These are phyloP conservation scores for Pseudachorutes palmiensis DNA, from an alignment of 1,140 invertebrate genomes.

Conservation along the genomic window DNA sequence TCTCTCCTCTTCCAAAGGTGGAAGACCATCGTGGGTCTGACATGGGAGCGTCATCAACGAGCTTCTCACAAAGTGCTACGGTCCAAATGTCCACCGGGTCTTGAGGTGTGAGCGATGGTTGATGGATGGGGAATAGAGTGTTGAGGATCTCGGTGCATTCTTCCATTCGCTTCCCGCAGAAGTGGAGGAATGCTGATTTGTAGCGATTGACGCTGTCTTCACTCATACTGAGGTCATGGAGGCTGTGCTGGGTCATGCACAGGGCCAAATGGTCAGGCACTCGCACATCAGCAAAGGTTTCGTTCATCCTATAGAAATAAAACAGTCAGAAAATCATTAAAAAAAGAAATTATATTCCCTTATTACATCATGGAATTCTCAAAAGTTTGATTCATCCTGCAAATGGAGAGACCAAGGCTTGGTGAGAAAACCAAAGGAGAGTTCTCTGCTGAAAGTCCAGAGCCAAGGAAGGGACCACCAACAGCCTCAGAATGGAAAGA, in stretches of 20 bases:
- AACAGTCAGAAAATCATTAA: neutral
- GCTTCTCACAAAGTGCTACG: slow-evolving; percentile 46
- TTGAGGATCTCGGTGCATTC: slow-evolving; percentile 58
- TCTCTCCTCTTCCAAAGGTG: slow-evolving; percentile 20
- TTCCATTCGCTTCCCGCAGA: slow-evolving; percentile 37
- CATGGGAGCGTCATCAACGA: slow-evolving; percentile 79
- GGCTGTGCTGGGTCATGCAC: slow-evolving; percentile 24
- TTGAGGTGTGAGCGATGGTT: slow-evolving; percentile 21
- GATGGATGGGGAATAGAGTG: slow-evolving; percentile 56
- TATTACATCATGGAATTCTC: slow-evolving; percentile 19
- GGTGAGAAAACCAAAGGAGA: slow-evolving; percentile 19
- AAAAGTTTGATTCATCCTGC: neutral
- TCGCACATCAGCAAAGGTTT: slow-evolving; percentile 26
- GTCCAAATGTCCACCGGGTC: slow-evolving; percentile 33
- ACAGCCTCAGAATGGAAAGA: slow-evolving; percentile 6
- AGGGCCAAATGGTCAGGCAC: slow-evolving; percentile 32
- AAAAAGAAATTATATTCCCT: no score
- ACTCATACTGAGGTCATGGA: neutral
- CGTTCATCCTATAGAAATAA: slow-evolving; percentile 7
- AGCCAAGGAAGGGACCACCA: slow-evolving; percentile 31
- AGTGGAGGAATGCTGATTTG: slow-evolving; percentile 33
- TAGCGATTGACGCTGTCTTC: slow-evolving; percentile 34
- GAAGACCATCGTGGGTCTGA: slow-evolving; percentile 74
- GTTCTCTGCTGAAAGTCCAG: slow-evolving; percentile 17
- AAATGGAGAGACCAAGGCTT: slow-evolving; percentile 20